Evolutionary conservation across 2,888 invertebrate genomes (phyloP), one percentile per base, ranked within the genome.

Genomic region (Melanostoma scalare): DNA sequence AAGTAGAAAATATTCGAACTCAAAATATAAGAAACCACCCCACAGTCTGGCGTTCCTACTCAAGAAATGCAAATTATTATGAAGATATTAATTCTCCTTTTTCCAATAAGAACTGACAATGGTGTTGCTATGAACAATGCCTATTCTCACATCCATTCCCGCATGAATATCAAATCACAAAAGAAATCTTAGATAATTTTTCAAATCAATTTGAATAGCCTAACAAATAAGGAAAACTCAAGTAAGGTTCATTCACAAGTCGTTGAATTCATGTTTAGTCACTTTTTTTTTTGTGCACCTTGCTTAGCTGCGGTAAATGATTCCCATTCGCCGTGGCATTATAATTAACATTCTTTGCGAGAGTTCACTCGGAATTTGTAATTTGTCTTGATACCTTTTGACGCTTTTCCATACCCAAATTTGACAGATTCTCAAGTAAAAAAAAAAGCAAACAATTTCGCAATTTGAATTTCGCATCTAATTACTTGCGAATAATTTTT

Each of bases 401-500:
- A 79, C 60, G 61, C 65, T 9, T 38, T 79, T 56, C 55, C 71
- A 79, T 71, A 75, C 44, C 79, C 84, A 84, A 79, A 71, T 79
- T 79, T 79, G 79, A 73, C 72, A 74, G 78, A 63, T 71, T 74
- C 10, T 20, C 44, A n/a, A 35, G 20, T 6, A 36, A 38, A 38
- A 61, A 79, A 35, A 55, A 50, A 40, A 35, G 50, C 58, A 53
- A 80, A 60, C 36, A 79, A 84, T 74, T 79, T 69, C 20, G 74
- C 36, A 79, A 84, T 74, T 79, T 69, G 33, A 79, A 84, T 84
- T 69, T 84, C 50, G 69, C 79, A 84, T 84, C 53, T 69, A 63
- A 78, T 84, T 78, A 84, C 68, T 75, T 71, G 65, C 58, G 69
- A 77, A 69, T 58, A 63, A 35, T 58, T 50, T 61, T 73, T 52